Evolutionary conservation across 2,888 invertebrate genomes (phyloP).

Genomic region (Latheticus oryzae): DNA sequence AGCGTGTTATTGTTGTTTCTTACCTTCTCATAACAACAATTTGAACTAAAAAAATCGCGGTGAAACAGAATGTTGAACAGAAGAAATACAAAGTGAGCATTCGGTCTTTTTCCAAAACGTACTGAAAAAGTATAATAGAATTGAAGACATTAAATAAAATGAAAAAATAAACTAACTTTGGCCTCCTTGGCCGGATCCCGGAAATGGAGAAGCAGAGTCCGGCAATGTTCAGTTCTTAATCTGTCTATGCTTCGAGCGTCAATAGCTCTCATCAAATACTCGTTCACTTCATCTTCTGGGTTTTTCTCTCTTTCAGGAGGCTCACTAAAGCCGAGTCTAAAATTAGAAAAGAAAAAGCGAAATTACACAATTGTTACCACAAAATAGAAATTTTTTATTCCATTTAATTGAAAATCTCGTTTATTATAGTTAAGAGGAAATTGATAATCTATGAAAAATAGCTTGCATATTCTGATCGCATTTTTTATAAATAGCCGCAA

Average conservation of each 20-base stretch:
- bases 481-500: not conserved
- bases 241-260: slow-evolving; percentile 94
- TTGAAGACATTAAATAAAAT: slow-evolving; percentile 1
- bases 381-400: too few species aligned
- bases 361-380: not conserved
- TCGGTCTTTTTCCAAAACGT: slow-evolving; percentile 82
- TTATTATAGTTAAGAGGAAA: not conserved
- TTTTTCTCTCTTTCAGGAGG: slow-evolving; percentile 76
- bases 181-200: slow-evolving; percentile 82
- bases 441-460: slow-evolving; percentile 4
- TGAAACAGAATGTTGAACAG: slow-evolving; percentile 81
- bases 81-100: slow-evolving; percentile 90
- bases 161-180: slow-evolving; percentile 71
- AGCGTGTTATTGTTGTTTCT: too few species aligned
- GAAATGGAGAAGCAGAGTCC: slow-evolving; percentile 86
- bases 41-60: slow-evolving; percentile 77
- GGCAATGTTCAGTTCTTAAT: slow-evolving; percentile 89
- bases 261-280: slow-evolving; percentile 95
- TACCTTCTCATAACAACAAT: slow-evolving; percentile 64
- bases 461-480: too few species aligned
- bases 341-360: slow-evolving; percentile 23
- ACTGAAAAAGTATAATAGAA: slow-evolving; percentile 72
- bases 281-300: slow-evolving; percentile 94
- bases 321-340: slow-evolving; percentile 80
- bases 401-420: too few species aligned